Evolutionary conservation across 92 coral and sea anemone species (phyloP).

Genomic region (Muricea muricata): DNA sequence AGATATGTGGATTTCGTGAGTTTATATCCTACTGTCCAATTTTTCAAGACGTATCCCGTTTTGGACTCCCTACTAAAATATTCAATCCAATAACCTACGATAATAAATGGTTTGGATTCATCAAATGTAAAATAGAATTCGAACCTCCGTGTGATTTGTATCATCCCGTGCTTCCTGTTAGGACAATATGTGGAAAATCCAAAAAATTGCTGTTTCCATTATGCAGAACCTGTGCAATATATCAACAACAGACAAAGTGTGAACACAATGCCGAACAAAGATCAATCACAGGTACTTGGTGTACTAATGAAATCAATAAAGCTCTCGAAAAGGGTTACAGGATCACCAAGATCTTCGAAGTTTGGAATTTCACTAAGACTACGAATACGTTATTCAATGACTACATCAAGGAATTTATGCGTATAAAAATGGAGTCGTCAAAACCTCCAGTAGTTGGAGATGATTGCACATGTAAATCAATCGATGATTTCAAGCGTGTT

Average conservation of each 20-base stretch:
- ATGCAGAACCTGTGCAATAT: slow-evolving; percentile 34
- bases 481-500: slow-evolving; percentile 3
- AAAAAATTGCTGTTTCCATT: too few species aligned
- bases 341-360: not conserved
- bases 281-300: slow-evolving; percentile 29
- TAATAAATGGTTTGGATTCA: slow-evolving; percentile 11
- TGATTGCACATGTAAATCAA: not conserved
- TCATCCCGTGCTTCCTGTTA: slow-evolving; percentile 48
- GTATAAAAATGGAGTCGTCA: slow-evolving; percentile 32
- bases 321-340: slow-evolving; percentile 26
- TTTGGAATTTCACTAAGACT: not conserved
- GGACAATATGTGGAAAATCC: slow-evolving; percentile 2
- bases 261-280: not conserved
- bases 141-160: slow-evolving; percentile 32
- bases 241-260: slow-evolving; percentile 10
- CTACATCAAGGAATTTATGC: slow-evolving; percentile 20
- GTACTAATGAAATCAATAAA: slow-evolving; percentile 17
- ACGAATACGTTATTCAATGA: slow-evolving; percentile 29
- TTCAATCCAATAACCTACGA: slow-evolving; percentile 20
- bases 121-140: slow-evolving; percentile 13
- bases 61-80: slow-evolving; percentile 15
- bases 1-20: too few species aligned
- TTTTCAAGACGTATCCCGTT: not conserved
- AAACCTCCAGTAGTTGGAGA: not conserved
- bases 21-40: slow-evolving; percentile 6